These are phyloP conservation scores for Onychorhynchus coronatus DNA, from an alignment of 2,113 vertebrate species.

Conservation along the genomic window DNA sequence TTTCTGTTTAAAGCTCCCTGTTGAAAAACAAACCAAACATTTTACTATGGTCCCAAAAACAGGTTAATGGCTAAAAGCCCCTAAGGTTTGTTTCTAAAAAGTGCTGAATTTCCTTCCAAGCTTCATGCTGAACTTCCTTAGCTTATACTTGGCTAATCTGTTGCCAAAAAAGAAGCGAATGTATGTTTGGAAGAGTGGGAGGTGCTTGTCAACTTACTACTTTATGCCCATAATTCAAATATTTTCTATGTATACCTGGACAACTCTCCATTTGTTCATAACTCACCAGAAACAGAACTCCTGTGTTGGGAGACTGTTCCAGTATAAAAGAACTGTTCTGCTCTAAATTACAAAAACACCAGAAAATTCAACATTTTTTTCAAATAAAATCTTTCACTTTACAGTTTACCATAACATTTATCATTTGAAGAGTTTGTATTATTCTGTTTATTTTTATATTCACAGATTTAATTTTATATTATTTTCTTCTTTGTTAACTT, in stretches of 20 bases:
- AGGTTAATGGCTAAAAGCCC: background rate
- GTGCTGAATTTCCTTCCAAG: background rate
- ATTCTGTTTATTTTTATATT: background rate
- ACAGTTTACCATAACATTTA: background rate
- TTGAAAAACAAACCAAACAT: background rate
- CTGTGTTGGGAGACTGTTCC: background rate
- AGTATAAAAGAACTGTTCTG: background rate
- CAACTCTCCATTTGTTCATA: background rate
- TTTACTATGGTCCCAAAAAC: background rate
- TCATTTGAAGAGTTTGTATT: background rate
- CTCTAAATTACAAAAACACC: background rate
- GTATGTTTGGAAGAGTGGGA: background rate
- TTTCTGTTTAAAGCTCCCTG: slow-evolving; percentile 7
- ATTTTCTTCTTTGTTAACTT: background rate
- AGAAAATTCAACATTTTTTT: background rate
- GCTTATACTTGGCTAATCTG: background rate
- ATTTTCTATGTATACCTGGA: background rate
- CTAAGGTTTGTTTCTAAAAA: background rate
- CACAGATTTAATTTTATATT: background rate
- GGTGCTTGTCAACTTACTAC: background rate
- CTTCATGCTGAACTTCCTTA: background rate
- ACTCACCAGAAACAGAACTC: background rate
- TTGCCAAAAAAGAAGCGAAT: background rate
- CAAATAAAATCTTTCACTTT: background rate
- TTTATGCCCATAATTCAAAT: background rate